Evolutionary conservation across 2,113 vertebrate species (phyloP), one percentile per base, ranked within the genome.

Genomic region (Tachuris rubrigastra): DNA sequence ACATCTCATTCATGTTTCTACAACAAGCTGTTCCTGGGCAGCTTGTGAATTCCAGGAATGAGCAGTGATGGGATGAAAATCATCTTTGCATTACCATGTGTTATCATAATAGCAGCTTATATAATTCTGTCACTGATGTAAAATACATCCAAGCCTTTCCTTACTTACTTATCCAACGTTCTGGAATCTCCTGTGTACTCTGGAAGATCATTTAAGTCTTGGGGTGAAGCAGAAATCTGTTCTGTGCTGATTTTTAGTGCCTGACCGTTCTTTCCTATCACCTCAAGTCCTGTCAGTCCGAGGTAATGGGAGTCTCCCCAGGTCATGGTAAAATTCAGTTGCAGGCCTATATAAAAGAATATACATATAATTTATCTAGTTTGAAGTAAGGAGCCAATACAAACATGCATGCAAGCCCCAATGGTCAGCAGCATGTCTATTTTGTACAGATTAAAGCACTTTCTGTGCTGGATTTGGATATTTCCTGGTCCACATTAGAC

Each of bases 241-340:
- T 98, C 96, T 66, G 96, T 83, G 72, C 85, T 97, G 94, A 99
- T 59, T 69, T 98, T 98, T 89, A 99, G 87, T 11, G 98, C 97
- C 14, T 99, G 98, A 10, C 99, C 99, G 3, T 98, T 98, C 87
- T 96, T 98, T 55, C 98, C 98, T 66, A 99, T 98, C 90, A 99
- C 97, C 96, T 99, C 99, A 84, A 99, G 95, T 91, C 99, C 99
- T 1, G 99, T 99, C 96, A 99, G 97, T 13, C 99, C 99, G 83
- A 99, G 95, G 96, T 99, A 99, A 90, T 99, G 98, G 42, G 93
- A 95, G 91, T 99, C 99, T 7, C 99, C 99, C 99, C 99, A 99
- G 3, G 99, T 99, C 74, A 98, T 90, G 7, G 98, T 97, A 85
- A 99, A 98, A 85, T 98, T 98, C 89, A 99, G 95, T 28, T 98